phyloP scores from a whole-genome alignment of 2,888 invertebrate genomes.

The Xylophagus ater region DNA sequence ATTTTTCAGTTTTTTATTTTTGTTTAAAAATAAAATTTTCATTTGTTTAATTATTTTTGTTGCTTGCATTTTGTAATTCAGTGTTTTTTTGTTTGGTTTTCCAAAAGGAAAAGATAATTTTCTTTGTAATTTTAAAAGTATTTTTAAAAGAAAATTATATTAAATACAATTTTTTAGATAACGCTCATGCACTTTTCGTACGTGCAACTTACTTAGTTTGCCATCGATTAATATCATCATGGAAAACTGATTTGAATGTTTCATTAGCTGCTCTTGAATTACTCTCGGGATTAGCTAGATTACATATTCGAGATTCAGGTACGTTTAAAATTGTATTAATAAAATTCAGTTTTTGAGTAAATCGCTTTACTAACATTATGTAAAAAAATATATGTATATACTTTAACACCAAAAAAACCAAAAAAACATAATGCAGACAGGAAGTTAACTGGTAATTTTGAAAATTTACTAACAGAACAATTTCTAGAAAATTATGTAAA shows the following conservation, averaged over 20 bases:
- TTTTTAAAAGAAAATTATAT: too few relatives aligned
- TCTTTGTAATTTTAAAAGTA: background rate
- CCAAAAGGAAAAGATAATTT: too few relatives aligned
- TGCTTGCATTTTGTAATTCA: background rate
- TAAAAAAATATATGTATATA: too few relatives aligned
- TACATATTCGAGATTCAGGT: conserved; percentile 85
- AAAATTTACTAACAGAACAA: conserved; percentile 24
- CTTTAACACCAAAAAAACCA: conserved; percentile 1
- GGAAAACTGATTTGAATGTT: conserved; percentile 91
- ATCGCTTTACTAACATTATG: background rate
- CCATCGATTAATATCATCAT: conserved; percentile 86
- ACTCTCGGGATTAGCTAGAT: conserved; percentile 77
- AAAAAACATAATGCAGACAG: conserved; percentile 41
- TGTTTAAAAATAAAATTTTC: conserved; percentile 2
- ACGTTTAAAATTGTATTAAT: too few relatives aligned
- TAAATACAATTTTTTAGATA: conserved; percentile 56
- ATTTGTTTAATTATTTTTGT: background rate
- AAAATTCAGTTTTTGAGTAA: conserved; percentile 1
- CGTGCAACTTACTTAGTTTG: conserved; percentile 89
- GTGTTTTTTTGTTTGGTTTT: too few relatives aligned
- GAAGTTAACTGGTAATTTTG: conserved; percentile 42
- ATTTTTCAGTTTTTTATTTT: conserved; percentile 8
- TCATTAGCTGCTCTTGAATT: conserved; percentile 89
- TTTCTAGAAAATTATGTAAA: conserved; percentile 36
- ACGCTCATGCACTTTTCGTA: conserved; percentile 79